Base-by-base conservation (phyloP, 1,140 invertebrate genomes). In the Drosophila pseudoananassae region DNA sequence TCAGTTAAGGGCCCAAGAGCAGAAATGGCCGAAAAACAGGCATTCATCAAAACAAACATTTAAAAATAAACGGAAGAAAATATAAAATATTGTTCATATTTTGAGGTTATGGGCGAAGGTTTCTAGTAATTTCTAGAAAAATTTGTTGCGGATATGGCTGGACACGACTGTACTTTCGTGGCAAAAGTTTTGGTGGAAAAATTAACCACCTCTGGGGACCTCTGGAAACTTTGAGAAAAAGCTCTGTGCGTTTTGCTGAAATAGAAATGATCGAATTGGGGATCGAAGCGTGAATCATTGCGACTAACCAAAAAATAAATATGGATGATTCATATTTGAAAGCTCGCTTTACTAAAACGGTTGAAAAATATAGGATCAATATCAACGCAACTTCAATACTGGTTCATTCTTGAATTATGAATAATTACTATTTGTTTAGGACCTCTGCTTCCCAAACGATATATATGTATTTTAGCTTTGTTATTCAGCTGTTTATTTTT, bases 51-150 rank as follows among this genome's bases (percentile, higher is more conserved):
- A 54, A 64, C 79, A 36, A 85, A 81, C 81, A 85, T 81, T 78
- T 61, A 85, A 85, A 87, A 85, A 81, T 75, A 77, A 85, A 78
- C 31, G 46, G 56, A 50, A 74, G 10, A 65, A 70, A 73, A 60
- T 25, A 61, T 60, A 46, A 25, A 57, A 25, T 23, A 45, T 45
- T 57, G 6, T 2, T 36, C 57, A 52, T 57, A 56, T 46, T 78
- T 40, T 55, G 15, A 40, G n/a, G 12, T 49, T 59, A 50, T 14
- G 29, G 14, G 12, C 4, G 38, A 40, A 5, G 20, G n/a, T 50
- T 61, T 77, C 53, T 50, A 73, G 53, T 10, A 38, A 56, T 47
- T 77, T 77, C 52, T 36, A 57, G 29, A 29, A 40, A 55, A 58
- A 79, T 20, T 31, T 69, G n/a, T 1, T 4, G 7, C 33, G 2